Conservation (phyloP, 2,797 vertebrate genomes). For the Tokudaia tokunoshimensis region DNA sequence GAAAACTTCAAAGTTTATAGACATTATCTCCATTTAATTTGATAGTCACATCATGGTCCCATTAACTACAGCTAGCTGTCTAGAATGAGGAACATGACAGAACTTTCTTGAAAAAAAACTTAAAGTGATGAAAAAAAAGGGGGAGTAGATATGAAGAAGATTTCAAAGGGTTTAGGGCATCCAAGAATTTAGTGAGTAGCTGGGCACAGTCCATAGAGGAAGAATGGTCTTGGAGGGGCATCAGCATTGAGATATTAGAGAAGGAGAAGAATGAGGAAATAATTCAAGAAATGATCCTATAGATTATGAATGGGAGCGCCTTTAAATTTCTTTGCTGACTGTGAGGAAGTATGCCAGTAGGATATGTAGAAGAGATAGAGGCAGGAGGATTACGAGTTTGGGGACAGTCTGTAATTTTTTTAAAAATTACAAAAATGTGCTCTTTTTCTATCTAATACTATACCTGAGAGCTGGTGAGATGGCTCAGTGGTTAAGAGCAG, state of each 20-base stretch:
- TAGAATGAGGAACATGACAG: not conserved
- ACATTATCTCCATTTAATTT: not conserved
- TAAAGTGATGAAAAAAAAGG: not conserved
- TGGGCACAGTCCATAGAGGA: not conserved
- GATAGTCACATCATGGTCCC: not conserved
- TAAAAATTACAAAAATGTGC: not conserved
- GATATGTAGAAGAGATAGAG: not conserved
- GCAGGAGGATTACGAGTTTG: not conserved
- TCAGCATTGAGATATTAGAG: not conserved
- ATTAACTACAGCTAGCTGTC: not conserved
- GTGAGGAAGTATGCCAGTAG: not conserved
- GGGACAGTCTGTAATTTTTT: not conserved
- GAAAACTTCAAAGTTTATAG: conserved; percentile 14
- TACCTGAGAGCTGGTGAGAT: not conserved
- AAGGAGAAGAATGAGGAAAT: not conserved
- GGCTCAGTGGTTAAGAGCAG: not conserved
- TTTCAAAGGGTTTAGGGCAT: not conserved
- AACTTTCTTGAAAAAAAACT: conserved; percentile 33
- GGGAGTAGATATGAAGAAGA: not conserved
- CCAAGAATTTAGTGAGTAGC: not conserved
- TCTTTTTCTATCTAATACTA: too few relatives aligned
- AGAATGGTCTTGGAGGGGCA: not conserved
- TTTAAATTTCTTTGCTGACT: not conserved
- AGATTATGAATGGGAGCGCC: not conserved
- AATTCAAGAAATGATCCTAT: not conserved